Base-by-base conservation (phyloP, 2,113 vertebrate species). In the Turdus rufiventris region DNA sequence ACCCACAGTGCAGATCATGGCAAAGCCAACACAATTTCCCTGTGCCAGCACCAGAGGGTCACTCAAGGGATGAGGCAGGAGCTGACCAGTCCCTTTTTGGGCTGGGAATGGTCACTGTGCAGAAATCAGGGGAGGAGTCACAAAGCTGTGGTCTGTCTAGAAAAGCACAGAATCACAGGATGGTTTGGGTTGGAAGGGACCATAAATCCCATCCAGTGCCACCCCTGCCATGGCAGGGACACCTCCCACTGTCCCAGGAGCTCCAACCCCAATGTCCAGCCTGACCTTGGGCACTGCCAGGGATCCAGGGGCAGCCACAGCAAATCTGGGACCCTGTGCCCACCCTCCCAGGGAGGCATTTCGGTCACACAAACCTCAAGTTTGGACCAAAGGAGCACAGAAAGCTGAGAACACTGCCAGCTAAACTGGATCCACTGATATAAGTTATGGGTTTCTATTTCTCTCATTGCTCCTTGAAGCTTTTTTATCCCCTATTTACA, bases 151-250 rank as follows among this genome's bases (percentile, higher is more conserved):
- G 6, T 65, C 15, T 56, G 18, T 28, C 24, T n/a, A 15, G 28
- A 79, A 85, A 63, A 20, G 8, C 6, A 68, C 0, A 34, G 10
- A 48, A 12, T 14, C 42, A 3, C n/a, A 12, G 14, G 5, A 14
- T 18, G 20, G 5, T 2, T 1, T 40, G 73, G 56, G 33, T 0
- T 33, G 28, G 47, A 3, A n/a, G 4, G 8, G n/a, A 38, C 15
- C 23, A 29, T 2, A 40, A 6, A 62, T 1, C 7, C 14, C 48
- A 25, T 0, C 47, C n/a, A 54, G 16, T 14, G 4, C 24, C 45
- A 28, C 11, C 25, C 23, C n/a, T 7, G 38, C 33, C 54, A 16
- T 8, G 33, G 10, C 65, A 78, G 48, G 65, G 57, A 42, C 74
- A 71, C 5, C 17, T 71, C 0, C 29, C 66, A 21, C 42, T 6